Conservation (phyloP, 2,113 vertebrate genomes). For the Cinclus mexicanus region DNA sequence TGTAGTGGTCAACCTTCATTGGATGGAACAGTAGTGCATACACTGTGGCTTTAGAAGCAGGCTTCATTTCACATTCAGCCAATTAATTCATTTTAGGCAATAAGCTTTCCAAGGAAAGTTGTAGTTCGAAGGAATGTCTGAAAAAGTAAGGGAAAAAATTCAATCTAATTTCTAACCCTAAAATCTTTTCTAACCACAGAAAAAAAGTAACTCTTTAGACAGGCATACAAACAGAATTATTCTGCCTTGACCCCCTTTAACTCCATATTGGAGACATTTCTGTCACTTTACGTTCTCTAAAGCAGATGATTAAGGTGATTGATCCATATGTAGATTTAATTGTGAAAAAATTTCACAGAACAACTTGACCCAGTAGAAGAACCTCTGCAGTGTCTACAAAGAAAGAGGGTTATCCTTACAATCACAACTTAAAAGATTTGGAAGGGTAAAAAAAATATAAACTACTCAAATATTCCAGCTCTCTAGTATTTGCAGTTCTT, state of each 20-base stretch:
- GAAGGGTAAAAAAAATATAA: background rate
- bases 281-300: background rate
- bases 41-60: background rate
- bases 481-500: background rate
- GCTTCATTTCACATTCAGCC: background rate
- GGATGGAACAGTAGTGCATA: background rate
- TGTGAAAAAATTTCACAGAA: background rate
- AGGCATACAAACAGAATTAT: background rate
- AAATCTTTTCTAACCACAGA: background rate
- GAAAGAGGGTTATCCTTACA: background rate
- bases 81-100: background rate
- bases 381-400: background rate
- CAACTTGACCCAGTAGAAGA: background rate
- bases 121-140: background rate
- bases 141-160: background rate
- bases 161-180: background rate
- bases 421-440: background rate
- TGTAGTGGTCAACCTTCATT: background rate
- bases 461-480: background rate
- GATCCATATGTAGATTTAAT: background rate
- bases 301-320: background rate
- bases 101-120: background rate
- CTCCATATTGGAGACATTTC: background rate
- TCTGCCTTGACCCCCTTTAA: background rate
- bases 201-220: background rate